These are phyloP conservation scores for Drosophila vallismaia DNA, from an alignment of 2,888 invertebrate species.

Conservation along the genomic window DNA sequence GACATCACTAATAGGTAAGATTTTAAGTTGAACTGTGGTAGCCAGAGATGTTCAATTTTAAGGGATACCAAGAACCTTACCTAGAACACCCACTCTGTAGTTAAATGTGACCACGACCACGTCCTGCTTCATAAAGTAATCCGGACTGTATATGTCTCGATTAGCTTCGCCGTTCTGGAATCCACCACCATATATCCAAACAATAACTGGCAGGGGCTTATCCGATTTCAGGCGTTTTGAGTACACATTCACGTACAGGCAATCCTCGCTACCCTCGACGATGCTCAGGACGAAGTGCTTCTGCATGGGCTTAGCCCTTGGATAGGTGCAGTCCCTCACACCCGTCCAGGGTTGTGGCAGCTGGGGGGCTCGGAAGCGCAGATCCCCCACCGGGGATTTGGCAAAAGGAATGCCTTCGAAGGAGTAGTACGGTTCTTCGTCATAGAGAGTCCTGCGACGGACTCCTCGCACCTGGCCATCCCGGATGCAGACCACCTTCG, in stretches of 20 bases:
- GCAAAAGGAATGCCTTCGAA: constrained; percentile 79
- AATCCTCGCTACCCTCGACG: constrained; percentile 84
- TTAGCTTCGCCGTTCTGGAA: constrained; percentile 83
- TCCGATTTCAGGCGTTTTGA: constrained; percentile 68
- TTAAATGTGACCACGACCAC: constrained; percentile 84
- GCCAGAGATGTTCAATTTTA: background rate
- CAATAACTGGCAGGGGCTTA: constrained; percentile 81
- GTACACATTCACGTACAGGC: constrained; percentile 84
- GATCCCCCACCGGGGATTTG: constrained; percentile 83
- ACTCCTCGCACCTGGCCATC: constrained; percentile 77
- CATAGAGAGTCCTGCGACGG: constrained; percentile 70
- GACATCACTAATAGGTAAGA: constrained; percentile 74
- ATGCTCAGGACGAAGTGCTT: constrained; percentile 71
- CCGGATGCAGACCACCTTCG: constrained; percentile 61
- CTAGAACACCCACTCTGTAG: constrained; percentile 84
- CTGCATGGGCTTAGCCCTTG: constrained; percentile 77
- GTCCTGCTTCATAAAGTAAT: constrained; percentile 83
- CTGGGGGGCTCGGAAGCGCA: constrained; percentile 82
- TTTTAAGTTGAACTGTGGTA: too few species aligned
- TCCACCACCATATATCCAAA: constrained; percentile 85
- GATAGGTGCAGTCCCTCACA: constrained; percentile 81
- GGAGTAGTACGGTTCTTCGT: constrained; percentile 62
- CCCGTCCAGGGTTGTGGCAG: constrained; percentile 83
- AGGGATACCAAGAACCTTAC: constrained; percentile 49
- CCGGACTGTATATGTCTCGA: constrained; percentile 81